Base-by-base conservation (phyloP, 2,797 vertebrate genomes). In the Balearica regulorum region DNA sequence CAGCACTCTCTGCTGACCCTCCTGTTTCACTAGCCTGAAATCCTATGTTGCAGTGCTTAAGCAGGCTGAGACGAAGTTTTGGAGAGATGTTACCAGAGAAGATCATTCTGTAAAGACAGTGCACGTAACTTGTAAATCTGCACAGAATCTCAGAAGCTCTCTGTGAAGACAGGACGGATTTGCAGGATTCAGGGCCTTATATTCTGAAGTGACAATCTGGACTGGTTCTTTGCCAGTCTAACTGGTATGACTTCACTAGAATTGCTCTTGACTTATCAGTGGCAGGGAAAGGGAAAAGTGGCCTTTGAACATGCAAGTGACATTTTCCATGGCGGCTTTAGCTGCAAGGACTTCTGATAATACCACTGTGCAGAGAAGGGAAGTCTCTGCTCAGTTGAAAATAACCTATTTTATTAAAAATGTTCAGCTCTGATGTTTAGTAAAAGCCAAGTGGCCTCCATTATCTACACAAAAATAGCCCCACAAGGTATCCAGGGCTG, bases 381-480 rank as follows among this genome's bases (percentile, higher is more conserved):
- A 80, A 78, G n/a, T 49, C 70, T 95, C 60, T 54, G 29, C 60
- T 84, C 58, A 43, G 62, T 49, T 75, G 61, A 89, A 94, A 92
- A 76, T 76, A 94, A 75, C 73, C 66, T 77, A 78, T 88, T 85
- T 88, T 90, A 92, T 66, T 58, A 87, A 94, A 93, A 89, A 68
- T 14, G 16, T 90, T 78, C 71, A 81, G 49, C 60, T 80, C 69
- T 95, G 64, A 83, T 78, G 61, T 83, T 93, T 79, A 91, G 85
- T 69, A 89, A 96, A 95, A 96, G 81, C 81, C 82, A 89, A 91
- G 70, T 84, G 89, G 72, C 90, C 89, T 95, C 85, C 83, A 95
- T 94, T 92, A 96, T 75, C 66, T 83, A 70, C 89, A 84, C 55
- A 93, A 64, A 83, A 89, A 76, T 79, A 95, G 80, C 66, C 66